Conservation (phyloP, 2,113 vertebrate genomes). For the Anhinga anhinga region DNA sequence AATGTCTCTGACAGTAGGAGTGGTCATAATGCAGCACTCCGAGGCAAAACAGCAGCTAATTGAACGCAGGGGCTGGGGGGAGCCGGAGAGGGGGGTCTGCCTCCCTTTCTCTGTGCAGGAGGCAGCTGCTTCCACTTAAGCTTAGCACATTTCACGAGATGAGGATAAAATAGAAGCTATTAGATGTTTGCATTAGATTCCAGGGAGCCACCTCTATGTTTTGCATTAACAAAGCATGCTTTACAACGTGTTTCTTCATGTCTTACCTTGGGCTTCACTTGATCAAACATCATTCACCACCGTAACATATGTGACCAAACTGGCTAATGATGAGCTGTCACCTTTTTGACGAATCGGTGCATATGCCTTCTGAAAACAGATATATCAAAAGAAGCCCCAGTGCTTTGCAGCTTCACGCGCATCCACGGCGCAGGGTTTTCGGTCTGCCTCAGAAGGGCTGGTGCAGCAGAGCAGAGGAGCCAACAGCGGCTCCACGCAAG, state of each 20-base stretch:
- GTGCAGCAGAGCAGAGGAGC: not conserved
- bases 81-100: not conserved
- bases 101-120: slow-evolving; percentile 62
- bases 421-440: not conserved
- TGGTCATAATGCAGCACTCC: slow-evolving; percentile 74
- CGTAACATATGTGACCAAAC: not conserved
- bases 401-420: not conserved
- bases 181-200: not conserved
- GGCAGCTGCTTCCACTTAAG: slow-evolving; percentile 84
- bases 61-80: slow-evolving; percentile 66
- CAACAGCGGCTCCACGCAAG: not conserved
- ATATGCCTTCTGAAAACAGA: not conserved
- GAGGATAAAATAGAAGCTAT: slow-evolving; percentile 38
- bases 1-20: slow-evolving; percentile 68
- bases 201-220: not conserved
- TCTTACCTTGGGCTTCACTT: not conserved
- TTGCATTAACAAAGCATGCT: not conserved
- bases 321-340: not conserved
- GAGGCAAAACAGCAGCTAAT: slow-evolving; percentile 76
- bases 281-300: not conserved
- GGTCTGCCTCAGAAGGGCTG: not conserved
- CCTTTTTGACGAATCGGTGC: not conserved
- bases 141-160: slow-evolving; percentile 68
- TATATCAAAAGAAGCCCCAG: not conserved
- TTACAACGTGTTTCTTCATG: not conserved